Percentiles rank a stretch among this genome's conserved stretches.
These are phyloP conservation scores for Bradypodion ventrale DNA, from an alignment of 2,797 vertebrate genomes.

Conservation along the genomic window DNA sequence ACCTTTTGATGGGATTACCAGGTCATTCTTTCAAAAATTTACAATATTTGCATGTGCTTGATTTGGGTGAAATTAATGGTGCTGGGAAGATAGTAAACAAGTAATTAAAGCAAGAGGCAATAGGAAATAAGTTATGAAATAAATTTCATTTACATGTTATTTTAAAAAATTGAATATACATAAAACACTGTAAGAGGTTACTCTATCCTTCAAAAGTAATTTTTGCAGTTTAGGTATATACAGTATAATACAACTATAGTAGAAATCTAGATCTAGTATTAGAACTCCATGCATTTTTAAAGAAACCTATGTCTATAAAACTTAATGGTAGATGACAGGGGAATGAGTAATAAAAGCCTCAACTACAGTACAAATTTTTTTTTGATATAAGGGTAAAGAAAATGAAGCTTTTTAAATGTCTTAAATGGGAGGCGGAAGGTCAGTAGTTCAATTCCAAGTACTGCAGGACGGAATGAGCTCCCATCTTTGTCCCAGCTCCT, in stretches of 20 bases:
- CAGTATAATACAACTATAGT: background rate
- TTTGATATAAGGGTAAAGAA: background rate
- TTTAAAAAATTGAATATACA: no score
- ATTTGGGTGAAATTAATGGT: no score
- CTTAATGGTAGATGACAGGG: background rate
- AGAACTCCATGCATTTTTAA: background rate
- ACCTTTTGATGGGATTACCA: background rate
- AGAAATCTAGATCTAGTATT: background rate
- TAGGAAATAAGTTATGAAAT: background rate
- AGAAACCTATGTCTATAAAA: background rate
- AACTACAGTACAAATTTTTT: background rate
- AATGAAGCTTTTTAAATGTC: background rate
- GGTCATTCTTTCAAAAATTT: background rate
- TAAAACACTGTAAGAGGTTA: background rate
- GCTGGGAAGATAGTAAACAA: background rate
- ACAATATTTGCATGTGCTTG: background rate
- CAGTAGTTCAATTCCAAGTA: no score
- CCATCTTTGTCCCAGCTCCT: no score
- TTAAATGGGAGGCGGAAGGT: no score
- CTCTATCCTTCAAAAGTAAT: background rate
- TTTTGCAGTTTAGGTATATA: background rate
- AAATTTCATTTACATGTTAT: no score
- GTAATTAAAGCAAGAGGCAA: background rate
- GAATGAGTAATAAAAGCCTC: background rate
- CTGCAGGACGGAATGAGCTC: no score